Evolutionary conservation across 1,140 invertebrate genomes (phyloP), one percentile per base, ranked within the genome.

Genomic region (Varroa destructor): DNA sequence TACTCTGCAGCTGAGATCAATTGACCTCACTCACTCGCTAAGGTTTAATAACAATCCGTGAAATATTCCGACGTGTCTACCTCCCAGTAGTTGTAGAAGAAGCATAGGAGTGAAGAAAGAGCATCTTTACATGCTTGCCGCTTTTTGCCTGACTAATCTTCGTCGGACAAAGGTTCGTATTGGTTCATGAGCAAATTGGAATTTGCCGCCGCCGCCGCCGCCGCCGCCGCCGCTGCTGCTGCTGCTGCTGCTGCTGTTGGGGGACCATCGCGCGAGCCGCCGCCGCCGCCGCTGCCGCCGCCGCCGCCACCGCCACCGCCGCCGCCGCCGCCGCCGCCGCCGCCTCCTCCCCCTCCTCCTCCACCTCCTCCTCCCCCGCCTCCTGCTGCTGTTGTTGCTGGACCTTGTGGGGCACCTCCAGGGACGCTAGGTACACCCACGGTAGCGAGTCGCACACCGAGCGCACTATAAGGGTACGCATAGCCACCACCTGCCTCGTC

Each of bases 141-240:
- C 25, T 25, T 25, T 25, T 25, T 25, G 25, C 25, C 25, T 25
- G 46, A 51, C 8, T 51, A 91, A 83, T 91, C 89, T 81, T 91
- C 89, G 81, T 91, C 89, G 72, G 88, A 90, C 1, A 91, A 82
- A 37, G 89, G 87, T 80, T 91, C 89, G 79, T 91, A 91, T 79
- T 91, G 88, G 37, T 67, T 67, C 61, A 67, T 67, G 40, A 67
- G 10, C 36, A 67, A 2, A 67, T 67, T 67, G 12, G 61, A 67
- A 40, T 67, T 67, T 37, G 61, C 40, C 1, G 61, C 40, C 10
- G 25, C 25, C 25, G 25, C 25, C 25, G 25, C 25, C 25, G 25
- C 25, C 25, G 25, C 25, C 25, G 25, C 25, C 0, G 25, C 25
- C 0, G 25, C 25, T 25, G 25, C 25, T 25, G 25, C 25, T 25